phyloP scores from a whole-genome alignment of 2,888 invertebrate species.

The Eupithecia pulchellata region DNA sequence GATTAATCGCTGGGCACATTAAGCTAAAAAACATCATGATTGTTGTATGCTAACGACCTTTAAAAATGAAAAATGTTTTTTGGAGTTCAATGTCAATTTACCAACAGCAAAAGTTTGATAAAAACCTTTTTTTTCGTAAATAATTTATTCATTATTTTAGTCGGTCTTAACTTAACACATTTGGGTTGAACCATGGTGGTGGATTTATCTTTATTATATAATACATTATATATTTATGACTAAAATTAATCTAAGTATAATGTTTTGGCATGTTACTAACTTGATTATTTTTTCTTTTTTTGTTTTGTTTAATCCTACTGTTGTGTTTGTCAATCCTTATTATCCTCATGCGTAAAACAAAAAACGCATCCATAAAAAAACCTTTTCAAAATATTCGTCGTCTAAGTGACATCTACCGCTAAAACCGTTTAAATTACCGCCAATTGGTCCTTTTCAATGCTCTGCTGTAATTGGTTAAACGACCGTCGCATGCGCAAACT shows the following conservation, averaged over 20 bases:
- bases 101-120: neutral
- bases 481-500: conserved; percentile 54
- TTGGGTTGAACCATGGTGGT: conserved; percentile 11
- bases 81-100: neutral
- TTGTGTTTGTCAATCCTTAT: conserved; percentile 59
- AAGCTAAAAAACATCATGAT: neutral
- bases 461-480: conserved; percentile 71
- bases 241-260: conserved; percentile 20
- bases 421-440: conserved; percentile 55
- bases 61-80: neutral
- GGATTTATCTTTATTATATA: neutral
- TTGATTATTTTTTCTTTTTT: conserved; percentile 50
- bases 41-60: neutral
- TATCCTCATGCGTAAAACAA: neutral
- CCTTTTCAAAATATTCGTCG: conserved; percentile 9
- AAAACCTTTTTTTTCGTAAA: neutral
- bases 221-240: neutral
- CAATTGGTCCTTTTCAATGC: conserved; percentile 61
- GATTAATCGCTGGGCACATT: neutral
- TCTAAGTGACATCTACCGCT: conserved; percentile 15
- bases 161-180: neutral
- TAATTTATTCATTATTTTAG: neutral
- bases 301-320: conserved; percentile 56
- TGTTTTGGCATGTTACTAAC: conserved; percentile 62
- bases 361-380: neutral